Percentiles rank a stretch among this genome's conserved stretches.
These are phyloP conservation scores for Sepiola atlantica DNA, from an alignment of 2,888 invertebrate species.

Conservation along the genomic window DNA sequence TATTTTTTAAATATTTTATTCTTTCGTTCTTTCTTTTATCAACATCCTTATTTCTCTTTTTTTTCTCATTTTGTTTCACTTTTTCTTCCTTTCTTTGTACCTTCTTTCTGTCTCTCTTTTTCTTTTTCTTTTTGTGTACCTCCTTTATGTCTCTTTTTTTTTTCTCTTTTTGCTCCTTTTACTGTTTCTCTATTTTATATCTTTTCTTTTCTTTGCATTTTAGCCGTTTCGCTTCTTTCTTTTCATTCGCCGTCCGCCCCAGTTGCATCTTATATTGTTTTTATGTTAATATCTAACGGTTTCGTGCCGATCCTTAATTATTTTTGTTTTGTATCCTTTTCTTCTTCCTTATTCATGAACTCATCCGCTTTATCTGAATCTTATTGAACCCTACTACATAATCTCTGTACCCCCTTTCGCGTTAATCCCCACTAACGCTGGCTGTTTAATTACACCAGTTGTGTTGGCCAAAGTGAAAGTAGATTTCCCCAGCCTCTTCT, in stretches of 20 bases:
- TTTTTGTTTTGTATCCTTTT: background rate
- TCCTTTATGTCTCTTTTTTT: background rate
- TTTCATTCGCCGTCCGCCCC: too few relatives aligned
- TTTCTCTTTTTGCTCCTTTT: background rate
- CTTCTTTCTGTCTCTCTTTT: background rate
- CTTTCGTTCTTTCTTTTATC: background rate
- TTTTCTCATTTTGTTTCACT: accelerated
- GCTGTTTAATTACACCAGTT: background rate
- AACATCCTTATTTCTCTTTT: background rate
- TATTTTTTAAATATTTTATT: background rate
- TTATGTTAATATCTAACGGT: background rate
- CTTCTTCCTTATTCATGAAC: background rate
- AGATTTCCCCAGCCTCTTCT: background rate
- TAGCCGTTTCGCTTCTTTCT: too few relatives aligned
- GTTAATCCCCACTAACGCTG: background rate
- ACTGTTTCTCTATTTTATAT: background rate
- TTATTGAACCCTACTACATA: background rate
- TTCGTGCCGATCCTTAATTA: background rate
- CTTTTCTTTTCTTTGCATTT: background rate
- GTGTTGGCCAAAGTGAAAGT: background rate
- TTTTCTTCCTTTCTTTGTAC: background rate
- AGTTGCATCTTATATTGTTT: background rate
- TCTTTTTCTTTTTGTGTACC: background rate
- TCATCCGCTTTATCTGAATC: background rate
- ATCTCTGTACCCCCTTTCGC: background rate